phyloP scores from a whole-genome alignment of 2,888 invertebrate genomes.

The Drosophila diplacantha region DNA sequence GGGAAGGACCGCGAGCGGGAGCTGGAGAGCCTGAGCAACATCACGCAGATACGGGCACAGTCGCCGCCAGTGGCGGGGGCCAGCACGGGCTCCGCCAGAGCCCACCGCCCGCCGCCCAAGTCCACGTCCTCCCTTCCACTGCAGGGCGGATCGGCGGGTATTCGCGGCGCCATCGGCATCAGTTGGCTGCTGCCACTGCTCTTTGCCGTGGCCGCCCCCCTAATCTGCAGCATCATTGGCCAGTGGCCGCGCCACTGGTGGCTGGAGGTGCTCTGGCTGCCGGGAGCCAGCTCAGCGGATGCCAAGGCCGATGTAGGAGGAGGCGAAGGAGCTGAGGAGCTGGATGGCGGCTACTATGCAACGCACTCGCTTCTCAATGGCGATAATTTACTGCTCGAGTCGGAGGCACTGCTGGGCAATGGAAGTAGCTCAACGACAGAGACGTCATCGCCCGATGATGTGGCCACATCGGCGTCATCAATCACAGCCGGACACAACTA shows the following conservation, averaged over 20 bases:
- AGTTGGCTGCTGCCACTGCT: conserved; percentile 77
- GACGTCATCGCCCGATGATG: conserved; percentile 36
- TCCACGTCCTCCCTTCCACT: conserved; percentile 11
- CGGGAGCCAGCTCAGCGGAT: conserved; percentile 50
- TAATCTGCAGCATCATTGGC: conserved; percentile 77
- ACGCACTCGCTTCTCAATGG: conserved; percentile 67
- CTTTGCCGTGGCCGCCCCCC: conserved; percentile 76
- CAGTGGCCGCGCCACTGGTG: conserved; percentile 81
- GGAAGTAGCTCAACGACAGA: conserved; percentile 35
- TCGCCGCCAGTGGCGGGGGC: conserved; percentile 42
- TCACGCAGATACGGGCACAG: conserved; percentile 64
- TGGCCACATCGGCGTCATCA: conserved; percentile 54
- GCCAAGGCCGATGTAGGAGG: conserved; percentile 11
- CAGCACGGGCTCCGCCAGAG: not conserved
- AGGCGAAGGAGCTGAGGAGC: conserved; percentile 26
- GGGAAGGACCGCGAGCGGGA: conserved; percentile 16
- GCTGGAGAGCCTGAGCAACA: conserved; percentile 63
- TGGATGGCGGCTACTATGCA: conserved; percentile 54
- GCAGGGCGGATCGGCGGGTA: conserved; percentile 64
- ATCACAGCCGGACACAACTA: conserved; percentile 42
- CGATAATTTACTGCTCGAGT: conserved; percentile 69
- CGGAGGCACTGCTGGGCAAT: conserved; percentile 60
- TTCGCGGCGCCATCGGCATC: conserved; percentile 77
- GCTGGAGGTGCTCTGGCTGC: conserved; percentile 78
- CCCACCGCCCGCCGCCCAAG: conserved; percentile 6